These are phyloP conservation scores for Telmatherina bonti DNA, from an alignment of 2,797 vertebrate genomes.

Conservation along the genomic window DNA sequence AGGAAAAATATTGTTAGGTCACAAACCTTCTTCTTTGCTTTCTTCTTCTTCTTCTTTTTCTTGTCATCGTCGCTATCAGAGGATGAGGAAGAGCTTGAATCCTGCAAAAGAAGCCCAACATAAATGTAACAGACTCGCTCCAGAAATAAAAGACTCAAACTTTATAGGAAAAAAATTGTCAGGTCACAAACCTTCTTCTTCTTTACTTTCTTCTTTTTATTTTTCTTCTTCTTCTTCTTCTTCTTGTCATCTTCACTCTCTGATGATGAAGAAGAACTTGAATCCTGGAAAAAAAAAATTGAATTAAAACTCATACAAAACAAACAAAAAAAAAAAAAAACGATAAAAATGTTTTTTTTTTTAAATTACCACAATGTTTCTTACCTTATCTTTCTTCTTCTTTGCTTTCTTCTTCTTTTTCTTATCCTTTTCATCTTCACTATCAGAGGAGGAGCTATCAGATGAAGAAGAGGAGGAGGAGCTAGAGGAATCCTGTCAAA, in stretches of 20 bases:
- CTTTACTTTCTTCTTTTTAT: constrained; percentile 55
- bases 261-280: constrained; percentile 1
- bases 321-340: not conserved
- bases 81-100: constrained; percentile 39
- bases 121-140: not conserved
- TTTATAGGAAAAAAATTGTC: not conserved
- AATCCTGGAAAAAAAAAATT: not conserved
- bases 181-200: constrained; percentile 32
- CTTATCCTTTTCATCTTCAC: constrained; percentile 29
- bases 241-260: constrained; percentile 44
- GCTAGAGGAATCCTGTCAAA: constrained; percentile 44
- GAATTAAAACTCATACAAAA: not conserved
- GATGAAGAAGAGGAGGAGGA: constrained; percentile 50
- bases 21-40: constrained; percentile 17
- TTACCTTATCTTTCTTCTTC: not conserved
- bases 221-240: constrained; percentile 64
- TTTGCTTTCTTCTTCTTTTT: constrained; percentile 8
- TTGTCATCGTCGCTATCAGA: constrained; percentile 50
- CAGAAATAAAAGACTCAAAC: not conserved
- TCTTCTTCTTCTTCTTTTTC: constrained; percentile 23
- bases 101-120: constrained; percentile 17
- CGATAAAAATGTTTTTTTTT: not conserved
- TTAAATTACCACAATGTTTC: not conserved
- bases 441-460: constrained; percentile 47
- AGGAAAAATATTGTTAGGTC: no score